Evolutionary conservation across 2,888 invertebrate species (phyloP).

Genomic region (Drosophila yooni): DNA sequence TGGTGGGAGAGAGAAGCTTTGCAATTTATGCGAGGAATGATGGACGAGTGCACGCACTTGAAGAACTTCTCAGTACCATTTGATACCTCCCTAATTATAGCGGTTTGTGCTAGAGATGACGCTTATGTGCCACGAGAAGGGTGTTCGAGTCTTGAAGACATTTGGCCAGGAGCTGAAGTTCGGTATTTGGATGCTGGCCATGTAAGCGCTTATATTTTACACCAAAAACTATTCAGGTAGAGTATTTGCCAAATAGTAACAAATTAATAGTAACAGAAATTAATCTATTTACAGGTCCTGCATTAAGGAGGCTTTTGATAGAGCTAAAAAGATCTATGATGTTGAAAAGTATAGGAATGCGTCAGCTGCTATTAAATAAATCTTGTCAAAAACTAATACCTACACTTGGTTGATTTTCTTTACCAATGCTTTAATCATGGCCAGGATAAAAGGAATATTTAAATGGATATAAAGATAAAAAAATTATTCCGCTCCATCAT

Average conservation of each 20-base stretch:
- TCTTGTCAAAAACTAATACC: constrained; percentile 53
- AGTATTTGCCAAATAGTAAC: not conserved
- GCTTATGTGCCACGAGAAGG: constrained; percentile 96
- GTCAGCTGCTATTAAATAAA: constrained; percentile 71
- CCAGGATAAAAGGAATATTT: not conserved
- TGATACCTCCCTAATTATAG: constrained; percentile 95
- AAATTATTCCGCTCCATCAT: not conserved
- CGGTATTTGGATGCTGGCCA: constrained; percentile 95
- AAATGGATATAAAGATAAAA: not conserved
- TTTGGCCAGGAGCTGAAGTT: constrained; percentile 97
- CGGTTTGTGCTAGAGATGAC: constrained; percentile 95
- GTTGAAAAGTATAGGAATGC: constrained; percentile 79
- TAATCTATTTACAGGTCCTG: constrained; percentile 87
- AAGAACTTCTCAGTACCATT: constrained; percentile 95
- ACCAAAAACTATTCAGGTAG: constrained; percentile 95
- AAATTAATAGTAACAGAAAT: not conserved
- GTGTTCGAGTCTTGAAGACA: constrained; percentile 91
- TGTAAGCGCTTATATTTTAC: constrained; percentile 94
- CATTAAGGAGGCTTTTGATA: constrained; percentile 91
- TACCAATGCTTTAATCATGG: not conserved
- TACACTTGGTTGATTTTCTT: not conserved
- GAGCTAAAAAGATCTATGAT: constrained; percentile 86
- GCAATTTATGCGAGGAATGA: constrained; percentile 98
- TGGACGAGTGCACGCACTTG: constrained; percentile 99
- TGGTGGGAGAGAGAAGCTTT: constrained; percentile 92